Evolutionary conservation across 2,113 vertebrate genomes (phyloP), one percentile per base, ranked within the genome.

Genomic region (Oxyura jamaicensis): DNA sequence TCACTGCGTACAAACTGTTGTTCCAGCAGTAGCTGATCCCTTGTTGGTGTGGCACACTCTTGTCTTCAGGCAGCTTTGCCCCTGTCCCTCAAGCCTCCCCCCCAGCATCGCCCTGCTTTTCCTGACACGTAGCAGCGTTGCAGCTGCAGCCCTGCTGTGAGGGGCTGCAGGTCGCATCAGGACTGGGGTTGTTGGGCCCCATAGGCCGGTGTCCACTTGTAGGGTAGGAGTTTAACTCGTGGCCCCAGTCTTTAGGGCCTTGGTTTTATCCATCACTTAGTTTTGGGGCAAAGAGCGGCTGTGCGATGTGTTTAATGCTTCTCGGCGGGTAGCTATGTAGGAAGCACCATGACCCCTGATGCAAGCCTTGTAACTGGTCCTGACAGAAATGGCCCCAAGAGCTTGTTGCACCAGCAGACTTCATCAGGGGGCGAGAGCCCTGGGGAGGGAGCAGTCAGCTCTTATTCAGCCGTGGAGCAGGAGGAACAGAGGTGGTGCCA

Each of bases 111-210:
- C 35, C 26, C 44, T 53, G 73, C 29, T 53, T 39, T 65, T 85
- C 56, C 29, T 4, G 1, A 77, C 63, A 23, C 0, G 3, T 11
- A 66, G 44, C 31, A 2, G 26, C 31, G 0, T 21, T 0, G 2
- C 48, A 46, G 44, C 33, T 84, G 74, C 13, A 83, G 6, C 41
- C 88, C 26, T 69, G n/a, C 22, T 92, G n/a, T 33, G 4, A 2
- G 35, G 20, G n/a, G 46, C 52, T 93, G 59, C 10, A 2, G 1
- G 11, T 80, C 10, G 3, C 0, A 1, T 68, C 36, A 41, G 15
- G 52, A 39, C 28, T 10, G 0, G 4, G 25, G 11, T 66, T 62
- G 33, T 68, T 7, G 58, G 59, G 14, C 8, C 10, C 4, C 14
- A 3, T 7, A 65, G 67, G 31, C 17, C 36, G 19, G 16, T 3